A percentile compares a stretch with the other conserved stretches of the same genome.
Evolutionary conservation across 2,797 vertebrate genomes (phyloP).

Genomic region (Coluber constrictor): DNA sequence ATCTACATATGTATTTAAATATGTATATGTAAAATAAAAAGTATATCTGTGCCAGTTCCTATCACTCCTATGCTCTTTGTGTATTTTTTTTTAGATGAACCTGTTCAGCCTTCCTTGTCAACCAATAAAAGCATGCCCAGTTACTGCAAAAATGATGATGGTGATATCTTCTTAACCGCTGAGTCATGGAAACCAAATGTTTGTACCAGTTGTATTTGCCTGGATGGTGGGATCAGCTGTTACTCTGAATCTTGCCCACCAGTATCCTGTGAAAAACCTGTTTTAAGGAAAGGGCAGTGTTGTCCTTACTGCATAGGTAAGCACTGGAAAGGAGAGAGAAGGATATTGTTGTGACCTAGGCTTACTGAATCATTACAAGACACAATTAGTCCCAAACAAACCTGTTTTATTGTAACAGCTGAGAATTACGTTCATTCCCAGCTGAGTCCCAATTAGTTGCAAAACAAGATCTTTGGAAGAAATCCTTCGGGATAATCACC

Average conservation of each 20-base stretch:
- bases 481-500: too few species aligned
- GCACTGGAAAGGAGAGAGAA: conserved; percentile 34
- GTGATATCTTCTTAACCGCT: conserved; percentile 86
- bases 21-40: neutral
- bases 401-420: too few species aligned
- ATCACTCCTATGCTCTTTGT: conserved; percentile 37
- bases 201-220: conserved; percentile 86
- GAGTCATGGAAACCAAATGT: conserved; percentile 91
- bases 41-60: neutral
- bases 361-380: too few species aligned
- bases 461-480: too few species aligned
- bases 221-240: conserved; percentile 83
- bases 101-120: conserved; percentile 71
- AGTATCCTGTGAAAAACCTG: conserved; percentile 80
- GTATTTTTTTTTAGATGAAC: conserved; percentile 71
- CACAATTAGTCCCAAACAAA: too few species aligned
- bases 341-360: neutral
- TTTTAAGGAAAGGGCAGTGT: conserved; percentile 86
- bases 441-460: too few species aligned
- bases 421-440: too few species aligned
- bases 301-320: conserved; percentile 89
- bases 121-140: conserved; percentile 80
- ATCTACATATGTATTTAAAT: neutral
- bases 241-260: conserved; percentile 86
- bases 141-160: conserved; percentile 82